A percentile compares a stretch with the other conserved stretches of the same genome.
Conservation (phyloP, 2,113 vertebrate species). For the Todiramphus chloris region DNA sequence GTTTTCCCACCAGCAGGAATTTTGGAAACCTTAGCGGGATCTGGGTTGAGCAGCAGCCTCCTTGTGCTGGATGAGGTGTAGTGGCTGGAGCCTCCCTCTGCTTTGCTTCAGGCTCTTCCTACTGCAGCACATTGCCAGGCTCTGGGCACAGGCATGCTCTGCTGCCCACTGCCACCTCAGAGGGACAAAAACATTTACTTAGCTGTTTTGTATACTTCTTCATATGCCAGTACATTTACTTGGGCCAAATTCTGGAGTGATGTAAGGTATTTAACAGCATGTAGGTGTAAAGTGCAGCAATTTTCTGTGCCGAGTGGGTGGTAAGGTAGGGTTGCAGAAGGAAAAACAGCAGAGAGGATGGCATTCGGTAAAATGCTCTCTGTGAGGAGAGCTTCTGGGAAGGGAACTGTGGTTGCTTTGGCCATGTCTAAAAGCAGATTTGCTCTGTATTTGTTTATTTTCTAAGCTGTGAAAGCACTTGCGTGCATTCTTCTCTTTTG, state of each 20-base stretch:
- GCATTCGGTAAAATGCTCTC: background rate
- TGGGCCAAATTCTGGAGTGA: background rate
- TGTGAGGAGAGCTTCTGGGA: background rate
- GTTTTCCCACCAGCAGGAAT: background rate
- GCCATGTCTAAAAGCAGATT: background rate
- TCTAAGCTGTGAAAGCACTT: background rate
- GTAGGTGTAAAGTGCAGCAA: constrained; percentile 18
- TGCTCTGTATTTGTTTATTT: constrained; percentile 41
- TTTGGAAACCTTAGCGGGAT: background rate
- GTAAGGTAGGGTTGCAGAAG: constrained; percentile 8
- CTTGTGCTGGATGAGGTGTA: accelerated
- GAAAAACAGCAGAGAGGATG: constrained; percentile 1
- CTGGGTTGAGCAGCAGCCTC: background rate
- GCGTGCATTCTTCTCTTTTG: constrained; percentile 19
- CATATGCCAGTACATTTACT: background rate
- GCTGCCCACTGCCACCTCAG: background rate
- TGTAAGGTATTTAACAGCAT: background rate
- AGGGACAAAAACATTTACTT: background rate
- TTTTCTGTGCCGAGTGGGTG: constrained; percentile 17
- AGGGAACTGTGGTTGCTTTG: constrained; percentile 10
- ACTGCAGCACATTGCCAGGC: background rate
- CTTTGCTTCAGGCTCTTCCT: background rate
- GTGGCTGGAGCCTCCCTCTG: background rate
- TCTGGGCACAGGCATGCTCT: background rate
- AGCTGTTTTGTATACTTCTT: background rate